Evolutionary conservation across 2,888 invertebrate genomes (phyloP), one percentile per base, ranked within the genome.

Genomic region (Caenorhabditis imperialis): DNA sequence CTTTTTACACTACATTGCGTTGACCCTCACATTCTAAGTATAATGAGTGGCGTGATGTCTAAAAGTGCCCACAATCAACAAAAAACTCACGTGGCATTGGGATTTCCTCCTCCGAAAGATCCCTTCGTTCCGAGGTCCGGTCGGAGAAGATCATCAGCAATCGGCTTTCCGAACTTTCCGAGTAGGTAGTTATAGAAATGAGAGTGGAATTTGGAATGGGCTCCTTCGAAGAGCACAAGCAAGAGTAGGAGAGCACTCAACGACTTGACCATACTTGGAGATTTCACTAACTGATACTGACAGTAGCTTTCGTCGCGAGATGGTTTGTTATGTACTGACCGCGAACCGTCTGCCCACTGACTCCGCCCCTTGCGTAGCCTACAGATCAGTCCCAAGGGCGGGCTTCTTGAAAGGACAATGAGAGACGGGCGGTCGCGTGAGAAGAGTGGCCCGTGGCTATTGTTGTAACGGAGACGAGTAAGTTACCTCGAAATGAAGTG

Each of bases 51-150:
- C n/a, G n/a, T n/a, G n/a, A n/a, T n/a, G n/a, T n/a, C n/a, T n/a
- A n/a, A n/a, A n/a, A n/a, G n/a, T n/a, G n/a, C n/a, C n/a, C n/a
- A n/a, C 5, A 40, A 16, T 40, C n/a, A 62, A 51, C 6, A 6
- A 16, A 42, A 16, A 35, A 75, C 69, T 57, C 27, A 75, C 75
- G 58, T 63, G 6, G 75, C 75, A 63, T 75, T 75, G 38, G 75
- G 75, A 23, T 70, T 63, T 20, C 75, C 75, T 14, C 75, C 75
- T 20, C 75, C 75, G 35, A 75, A 75, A 4, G 70, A 70, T 51
- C 75, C 75, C 12, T 50, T 58, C 12, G 69, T 60, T 38, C 75
- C 75, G 20, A 75, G 23, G 27, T 75, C 75, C 6, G 75, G 63
- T 18, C 75, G 27, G 35, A 70, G 30, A 23, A 75, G 42, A 18